Base-by-base conservation (phyloP, 2,113 vertebrate genomes). In the Rhea pennata region DNA sequence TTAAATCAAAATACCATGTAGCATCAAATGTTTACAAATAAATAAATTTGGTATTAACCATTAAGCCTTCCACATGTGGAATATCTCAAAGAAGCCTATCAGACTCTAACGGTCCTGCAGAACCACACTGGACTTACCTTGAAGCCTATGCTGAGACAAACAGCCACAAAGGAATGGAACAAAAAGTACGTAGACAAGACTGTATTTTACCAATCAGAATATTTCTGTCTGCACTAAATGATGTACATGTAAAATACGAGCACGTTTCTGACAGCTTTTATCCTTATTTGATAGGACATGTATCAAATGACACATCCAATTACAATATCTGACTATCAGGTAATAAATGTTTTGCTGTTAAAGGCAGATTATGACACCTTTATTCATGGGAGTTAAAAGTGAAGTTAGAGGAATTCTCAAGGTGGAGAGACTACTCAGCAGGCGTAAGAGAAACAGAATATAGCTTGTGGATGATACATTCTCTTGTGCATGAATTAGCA, bases 391-490 rank as follows among this genome's bases (percentile, higher is more conserved):
- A 91, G 12, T 69, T 59, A 59, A 46, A 95, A 88, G 0, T 82
- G 66, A 97, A 95, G 91, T 77, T 36, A 78, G 27, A 91, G 22
- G 8, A 88, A 91, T 72, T 91, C n/a, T 71, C 66, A 82, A 87
- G 15, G 21, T 79, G 22, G 29, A 85, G n/a, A 71, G 22, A 58
- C 9, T 72, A 51, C 78, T 76, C 48, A 81, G 27, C 29, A 64
- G 22, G 39, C 21, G 1, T 50, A 51, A 66, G 8, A 73, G 54
- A 79, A 76, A 74, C 7, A 69, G 44, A 70, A 15, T 61, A 42
- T 2, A 1, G 12, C 7, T 93, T 93, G 6, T 67, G 24, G 9
- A 40, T 88, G 23, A 75, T 65, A 26, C 7, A 31, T 71, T 88
- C 26, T 76, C 13, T 90, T 77, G 15, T 91, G 21, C 20, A 58